Evolutionary conservation across 2,888 invertebrate genomes (phyloP).

Genomic region (Saturnia japonica): DNA sequence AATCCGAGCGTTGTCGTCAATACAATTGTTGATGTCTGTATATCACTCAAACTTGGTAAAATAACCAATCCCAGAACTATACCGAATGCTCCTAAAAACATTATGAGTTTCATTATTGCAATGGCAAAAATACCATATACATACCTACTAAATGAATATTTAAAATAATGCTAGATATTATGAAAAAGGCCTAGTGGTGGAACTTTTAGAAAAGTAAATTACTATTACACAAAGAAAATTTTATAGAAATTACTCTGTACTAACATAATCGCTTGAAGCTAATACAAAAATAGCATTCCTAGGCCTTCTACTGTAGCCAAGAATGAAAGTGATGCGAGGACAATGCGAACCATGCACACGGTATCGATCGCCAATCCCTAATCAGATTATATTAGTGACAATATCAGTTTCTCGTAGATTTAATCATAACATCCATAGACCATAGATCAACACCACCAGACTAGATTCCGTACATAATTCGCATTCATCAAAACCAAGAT

Average conservation of each 20-base stretch:
- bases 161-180: no score
- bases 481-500: no score
- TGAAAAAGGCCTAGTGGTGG: no score
- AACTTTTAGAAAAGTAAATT: no score
- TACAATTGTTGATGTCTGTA: conserved; percentile 32
- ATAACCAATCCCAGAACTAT: conserved; percentile 54
- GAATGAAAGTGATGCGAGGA: background rate
- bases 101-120: no score
- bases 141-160: no score
- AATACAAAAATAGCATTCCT: background rate
- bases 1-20: conserved; percentile 47
- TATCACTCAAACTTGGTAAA: conserved; percentile 42
- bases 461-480: no score
- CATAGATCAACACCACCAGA: no score
- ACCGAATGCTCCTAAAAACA: conserved; percentile 53
- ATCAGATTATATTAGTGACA: background rate
- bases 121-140: no score
- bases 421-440: no score
- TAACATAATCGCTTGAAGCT: background rate
- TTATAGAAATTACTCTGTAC: background rate
- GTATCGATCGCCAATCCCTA: background rate
- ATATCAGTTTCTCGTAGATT: background rate
- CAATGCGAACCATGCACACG: background rate
- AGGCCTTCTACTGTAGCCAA: background rate
- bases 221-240: no score